Evolutionary conservation across 23 tunicate species (phyloP).

Genomic region (Styela plicata): DNA sequence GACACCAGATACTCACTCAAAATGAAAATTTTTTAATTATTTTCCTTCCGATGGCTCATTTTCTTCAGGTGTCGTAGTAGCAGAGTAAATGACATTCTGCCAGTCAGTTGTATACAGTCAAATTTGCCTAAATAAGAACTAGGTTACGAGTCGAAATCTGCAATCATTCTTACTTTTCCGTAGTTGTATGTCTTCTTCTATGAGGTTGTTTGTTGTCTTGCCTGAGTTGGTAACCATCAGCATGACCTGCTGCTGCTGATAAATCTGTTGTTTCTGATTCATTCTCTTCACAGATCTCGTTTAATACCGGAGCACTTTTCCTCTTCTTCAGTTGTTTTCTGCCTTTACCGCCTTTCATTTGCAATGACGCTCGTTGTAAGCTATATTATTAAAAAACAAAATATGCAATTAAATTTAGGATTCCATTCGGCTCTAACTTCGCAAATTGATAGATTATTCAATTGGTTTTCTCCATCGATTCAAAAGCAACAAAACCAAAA

Average conservation of each 20-base stretch:
- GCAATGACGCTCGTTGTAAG: constrained; percentile 69
- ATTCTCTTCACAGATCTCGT: constrained; percentile 85
- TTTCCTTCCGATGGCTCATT: too few relatives aligned
- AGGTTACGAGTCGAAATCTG: not conserved
- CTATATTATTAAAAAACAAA: constrained; percentile 37
- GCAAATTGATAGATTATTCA: too few relatives aligned
- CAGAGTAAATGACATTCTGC: too few relatives aligned
- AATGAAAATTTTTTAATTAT: too few relatives aligned
- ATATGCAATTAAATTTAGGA: too few relatives aligned
- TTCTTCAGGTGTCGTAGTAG: too few relatives aligned
- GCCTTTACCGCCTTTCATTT: constrained; percentile 23
- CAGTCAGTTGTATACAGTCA: too few relatives aligned
- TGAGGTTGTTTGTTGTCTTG: not conserved
- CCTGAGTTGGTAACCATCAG: not conserved
- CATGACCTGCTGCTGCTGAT: not conserved
- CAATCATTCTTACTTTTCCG: not conserved
- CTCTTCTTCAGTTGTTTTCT: constrained; percentile 53
- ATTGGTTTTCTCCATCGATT: too few relatives aligned
- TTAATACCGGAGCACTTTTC: constrained; percentile 72
- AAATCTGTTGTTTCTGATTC: constrained; percentile 42
- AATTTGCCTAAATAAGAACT: too few relatives aligned
- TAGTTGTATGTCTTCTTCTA: not conserved
- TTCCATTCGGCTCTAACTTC: too few relatives aligned
- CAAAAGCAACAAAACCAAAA: too few relatives aligned
- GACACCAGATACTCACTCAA: too few relatives aligned